These are phyloP conservation scores for Lithophane ornitopus DNA, from an alignment of 2,888 invertebrate genomes.

Conservation along the genomic window DNA sequence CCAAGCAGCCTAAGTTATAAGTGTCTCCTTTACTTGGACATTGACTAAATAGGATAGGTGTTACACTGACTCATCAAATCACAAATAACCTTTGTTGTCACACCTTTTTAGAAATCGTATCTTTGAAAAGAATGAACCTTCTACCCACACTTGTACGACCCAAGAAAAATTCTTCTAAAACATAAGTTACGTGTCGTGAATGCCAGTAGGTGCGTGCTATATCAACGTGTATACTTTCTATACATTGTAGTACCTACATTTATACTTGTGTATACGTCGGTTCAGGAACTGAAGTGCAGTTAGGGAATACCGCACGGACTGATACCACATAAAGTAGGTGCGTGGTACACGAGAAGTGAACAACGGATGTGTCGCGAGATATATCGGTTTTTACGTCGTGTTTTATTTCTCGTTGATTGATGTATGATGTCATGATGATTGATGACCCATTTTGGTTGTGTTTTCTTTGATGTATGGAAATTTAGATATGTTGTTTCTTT, in stretches of 20 bases:
- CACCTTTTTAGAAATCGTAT: not conserved
- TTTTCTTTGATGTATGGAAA: constrained; percentile 32
- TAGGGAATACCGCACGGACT: constrained; percentile 90
- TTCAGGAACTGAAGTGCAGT: constrained; percentile 88
- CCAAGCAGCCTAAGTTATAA: not conserved
- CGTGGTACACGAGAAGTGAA: constrained; percentile 68
- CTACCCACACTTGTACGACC: constrained; percentile 19
- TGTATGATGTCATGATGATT: constrained; percentile 50
- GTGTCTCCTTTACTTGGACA: not conserved
- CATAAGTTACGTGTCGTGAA: constrained; percentile 83
- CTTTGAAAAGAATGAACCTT: not conserved
- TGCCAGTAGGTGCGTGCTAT: constrained; percentile 71
- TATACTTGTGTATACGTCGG: constrained; percentile 63
- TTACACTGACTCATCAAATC: not conserved
- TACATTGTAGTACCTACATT: constrained; percentile 44
- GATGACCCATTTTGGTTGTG: constrained; percentile 36
- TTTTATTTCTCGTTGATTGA: constrained; percentile 55
- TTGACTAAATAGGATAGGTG: not conserved
- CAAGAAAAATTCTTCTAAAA: constrained; percentile 78
- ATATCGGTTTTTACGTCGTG: constrained; percentile 54
- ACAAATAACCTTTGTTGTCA: not conserved
- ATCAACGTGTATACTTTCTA: constrained; percentile 35
- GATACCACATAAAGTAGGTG: constrained; percentile 88
- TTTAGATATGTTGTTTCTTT: constrained; percentile 31
- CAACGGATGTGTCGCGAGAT: constrained; percentile 67